These are phyloP conservation scores for Monopis laevigella DNA, from an alignment of 2,888 invertebrate genomes.

Conservation along the genomic window DNA sequence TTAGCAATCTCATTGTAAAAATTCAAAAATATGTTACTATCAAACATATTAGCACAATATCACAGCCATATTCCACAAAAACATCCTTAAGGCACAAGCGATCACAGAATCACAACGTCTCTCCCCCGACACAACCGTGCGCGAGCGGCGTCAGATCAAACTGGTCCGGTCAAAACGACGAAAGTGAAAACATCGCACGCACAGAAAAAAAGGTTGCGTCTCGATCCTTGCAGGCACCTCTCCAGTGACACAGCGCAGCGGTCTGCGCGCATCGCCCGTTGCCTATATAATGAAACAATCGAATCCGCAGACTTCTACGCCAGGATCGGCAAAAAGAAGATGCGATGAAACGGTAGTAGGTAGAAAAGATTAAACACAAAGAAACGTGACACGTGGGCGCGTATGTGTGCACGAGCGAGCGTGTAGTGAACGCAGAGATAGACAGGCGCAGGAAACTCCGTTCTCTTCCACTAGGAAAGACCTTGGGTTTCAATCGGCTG, in stretches of 20 bases:
- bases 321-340: conserved; percentile 61
- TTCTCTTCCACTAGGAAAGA: conserved; percentile 70
- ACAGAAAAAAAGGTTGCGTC: conserved; percentile 61
- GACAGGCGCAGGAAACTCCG: conserved; percentile 68
- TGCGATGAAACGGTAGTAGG: conserved; percentile 53
- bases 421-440: conserved; percentile 19
- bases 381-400: conserved; percentile 57
- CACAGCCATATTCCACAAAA: conserved; percentile 62
- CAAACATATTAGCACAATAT: conserved; percentile 65
- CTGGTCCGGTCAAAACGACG: conserved; percentile 67
- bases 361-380: conserved; percentile 61
- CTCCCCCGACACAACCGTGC: conserved; percentile 57
- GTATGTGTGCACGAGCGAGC: conserved; percentile 54
- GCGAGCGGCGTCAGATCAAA: conserved; percentile 64
- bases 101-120: conserved; percentile 58
- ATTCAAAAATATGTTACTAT: conserved; percentile 58
- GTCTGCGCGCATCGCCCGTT: conserved; percentile 56
- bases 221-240: conserved; percentile 64
- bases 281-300: conserved; percentile 62
- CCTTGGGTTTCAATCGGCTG: conserved; percentile 60
- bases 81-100: conserved; percentile 57
- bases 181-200: conserved; percentile 68
- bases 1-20: conserved; percentile 65
- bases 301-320: conserved; percentile 51
- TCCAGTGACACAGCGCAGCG: conserved; percentile 62